A percentile compares a stretch with the other conserved stretches of the same genome.
These are phyloP conservation scores for Gryllus bimaculatus DNA, from an alignment of 1,140 invertebrate species.

Conservation along the genomic window DNA sequence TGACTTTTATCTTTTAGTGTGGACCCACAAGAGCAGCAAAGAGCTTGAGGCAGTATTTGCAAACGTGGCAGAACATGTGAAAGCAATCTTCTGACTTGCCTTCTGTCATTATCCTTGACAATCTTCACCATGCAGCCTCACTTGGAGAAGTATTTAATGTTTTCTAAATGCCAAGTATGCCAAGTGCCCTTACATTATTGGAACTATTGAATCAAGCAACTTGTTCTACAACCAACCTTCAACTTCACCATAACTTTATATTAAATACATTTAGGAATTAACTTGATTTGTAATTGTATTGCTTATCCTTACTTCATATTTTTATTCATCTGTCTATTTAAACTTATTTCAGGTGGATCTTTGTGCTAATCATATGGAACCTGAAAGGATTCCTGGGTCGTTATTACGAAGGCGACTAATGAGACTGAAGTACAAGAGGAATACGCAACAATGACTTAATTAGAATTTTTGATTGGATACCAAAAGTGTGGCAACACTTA, in stretches of 20 bases:
- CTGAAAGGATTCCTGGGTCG: constrained; percentile 85
- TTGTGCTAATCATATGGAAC: constrained; percentile 96
- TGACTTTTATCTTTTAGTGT: constrained; percentile 47
- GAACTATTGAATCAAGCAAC: constrained; percentile 89
- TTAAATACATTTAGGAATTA: neutral
- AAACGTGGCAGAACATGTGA: constrained; percentile 87
- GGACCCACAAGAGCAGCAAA: constrained; percentile 89
- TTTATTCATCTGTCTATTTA: neutral
- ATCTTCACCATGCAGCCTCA: constrained; percentile 86
- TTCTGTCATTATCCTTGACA: constrained; percentile 90
- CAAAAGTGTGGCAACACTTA: constrained; percentile 85
- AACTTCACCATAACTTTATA: constrained; percentile 90
- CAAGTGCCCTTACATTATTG: constrained; percentile 63
- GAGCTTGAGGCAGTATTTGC: constrained; percentile 87
- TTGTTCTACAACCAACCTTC: constrained; percentile 88
- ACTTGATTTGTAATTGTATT: neutral
- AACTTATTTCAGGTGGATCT: constrained; percentile 54
- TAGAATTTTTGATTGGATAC: constrained; percentile 88
- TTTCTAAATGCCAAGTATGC: constrained; percentile 70
- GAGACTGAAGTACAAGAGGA: constrained; percentile 69
- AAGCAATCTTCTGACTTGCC: constrained; percentile 59
- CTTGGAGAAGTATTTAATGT: constrained; percentile 81
- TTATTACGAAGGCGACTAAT: constrained; percentile 74
- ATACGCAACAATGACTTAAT: constrained; percentile 65
- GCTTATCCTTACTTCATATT: constrained; percentile 7